Conservation (phyloP, 2,797 vertebrate genomes). For the Tolypeutes matacus region DNA sequence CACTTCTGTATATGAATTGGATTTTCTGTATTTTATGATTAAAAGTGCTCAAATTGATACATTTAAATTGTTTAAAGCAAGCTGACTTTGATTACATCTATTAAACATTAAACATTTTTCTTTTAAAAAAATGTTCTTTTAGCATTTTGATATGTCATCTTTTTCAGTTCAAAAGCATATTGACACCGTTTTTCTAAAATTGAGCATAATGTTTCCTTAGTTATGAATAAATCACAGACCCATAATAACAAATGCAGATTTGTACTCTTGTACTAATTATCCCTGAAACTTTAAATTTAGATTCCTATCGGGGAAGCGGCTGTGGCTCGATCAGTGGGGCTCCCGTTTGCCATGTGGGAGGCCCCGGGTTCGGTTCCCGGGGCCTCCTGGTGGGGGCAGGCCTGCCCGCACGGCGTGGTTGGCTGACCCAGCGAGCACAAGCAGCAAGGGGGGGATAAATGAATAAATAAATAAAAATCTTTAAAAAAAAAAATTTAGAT, state of each 20-base stretch:
- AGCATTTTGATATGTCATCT: background rate
- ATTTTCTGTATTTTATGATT: background rate
- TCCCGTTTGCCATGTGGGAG: too few species aligned
- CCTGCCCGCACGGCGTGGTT: too few species aligned
- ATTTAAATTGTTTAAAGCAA: background rate
- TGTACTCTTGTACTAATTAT: background rate
- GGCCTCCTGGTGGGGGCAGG: too few species aligned
- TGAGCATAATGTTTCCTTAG: background rate
- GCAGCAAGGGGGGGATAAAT: too few species aligned
- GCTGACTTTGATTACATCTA: background rate
- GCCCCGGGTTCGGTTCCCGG: too few species aligned
- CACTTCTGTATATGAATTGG: background rate
- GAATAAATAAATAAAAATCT: too few species aligned
- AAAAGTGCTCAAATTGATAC: background rate
- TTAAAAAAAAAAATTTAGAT: slow-evolving; percentile 5
- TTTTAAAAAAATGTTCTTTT: background rate
- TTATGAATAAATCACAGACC: background rate
- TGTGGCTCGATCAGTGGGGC: too few species aligned
- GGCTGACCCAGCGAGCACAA: too few species aligned
- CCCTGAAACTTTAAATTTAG: background rate
- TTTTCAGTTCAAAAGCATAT: background rate
- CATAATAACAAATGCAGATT: background rate
- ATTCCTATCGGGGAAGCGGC: too few species aligned
- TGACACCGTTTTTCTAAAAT: background rate
- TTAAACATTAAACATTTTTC: background rate